Evolutionary conservation across 2,888 invertebrate genomes (phyloP), one percentile per base, ranked within the genome.

Genomic region (Mythimna lalbum): DNA sequence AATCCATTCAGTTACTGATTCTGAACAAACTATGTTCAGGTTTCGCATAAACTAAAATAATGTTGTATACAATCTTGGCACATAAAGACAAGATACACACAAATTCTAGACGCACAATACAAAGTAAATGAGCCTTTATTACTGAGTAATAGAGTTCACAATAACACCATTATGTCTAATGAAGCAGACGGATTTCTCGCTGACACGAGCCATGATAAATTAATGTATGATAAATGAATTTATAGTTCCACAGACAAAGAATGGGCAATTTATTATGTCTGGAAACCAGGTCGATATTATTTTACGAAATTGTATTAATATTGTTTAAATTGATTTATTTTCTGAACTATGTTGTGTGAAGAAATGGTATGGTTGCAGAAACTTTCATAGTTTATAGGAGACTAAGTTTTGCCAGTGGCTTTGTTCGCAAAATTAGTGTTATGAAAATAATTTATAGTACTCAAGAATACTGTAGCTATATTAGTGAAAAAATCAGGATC

Each of bases 121-220:
- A 64, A 62, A 60, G 62, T 63, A 78, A 84, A 78, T 56, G 57
- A 64, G 61, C 14, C 49, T 68, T 66, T 82, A 73, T 67, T 36
- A 50, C 43, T 33, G 61, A 27, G 69, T 1, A 27, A 57, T 75
- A 82, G 70, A 63, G 65, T 39, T 59, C 62, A 72, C 43, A 68
- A 62, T 74, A 36, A 47, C 31, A 33, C 23, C 39, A 66, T 77
- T 69, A 73, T 47, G 52, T 57, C 63, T 84, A 74, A 71, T 64
- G 64, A 80, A 65, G 66, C 69, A 71, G 73, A 82, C 72, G 64
- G 76, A 85, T 81, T 81, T 75, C 80, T 69, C 65, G 67, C 81
- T 73, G 84, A 85, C 86, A 73, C 50, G 71, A 19, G 43, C 69
- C 73, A 85, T 85, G 84, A 85, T 84, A 83, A 85, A 84, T 83